These are phyloP conservation scores for Lepisosteus oculatus DNA, from an alignment of 2,113 vertebrate species.

Conservation along the genomic window DNA sequence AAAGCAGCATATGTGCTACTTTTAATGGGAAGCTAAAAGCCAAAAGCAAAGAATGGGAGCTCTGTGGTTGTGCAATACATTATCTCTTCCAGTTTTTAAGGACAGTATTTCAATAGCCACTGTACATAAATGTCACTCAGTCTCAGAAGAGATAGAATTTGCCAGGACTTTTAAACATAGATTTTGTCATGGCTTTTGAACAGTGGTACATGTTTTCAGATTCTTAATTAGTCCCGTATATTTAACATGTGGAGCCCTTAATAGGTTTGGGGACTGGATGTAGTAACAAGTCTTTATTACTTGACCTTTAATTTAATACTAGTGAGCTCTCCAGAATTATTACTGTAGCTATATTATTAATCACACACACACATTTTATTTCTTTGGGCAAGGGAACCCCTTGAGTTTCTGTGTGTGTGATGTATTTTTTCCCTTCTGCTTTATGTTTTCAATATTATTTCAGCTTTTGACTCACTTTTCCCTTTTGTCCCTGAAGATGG, in stretches of 20 bases:
- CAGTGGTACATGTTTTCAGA: conserved; percentile 40
- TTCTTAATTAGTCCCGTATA: conserved; percentile 52
- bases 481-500: neutral
- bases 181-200: conserved; percentile 35
- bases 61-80: too few species aligned
- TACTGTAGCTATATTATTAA: conserved; percentile 29
- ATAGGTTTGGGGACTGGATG: conserved; percentile 54
- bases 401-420: conserved; percentile 34
- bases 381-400: conserved; percentile 33
- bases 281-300: conserved; percentile 53
- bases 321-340: conserved; percentile 54
- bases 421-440: conserved; percentile 37
- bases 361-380: conserved; percentile 29
- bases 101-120: too few species aligned
- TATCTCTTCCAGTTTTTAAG: too few species aligned
- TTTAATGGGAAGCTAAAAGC: too few species aligned
- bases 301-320: conserved; percentile 63
- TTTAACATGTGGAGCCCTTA: conserved; percentile 57
- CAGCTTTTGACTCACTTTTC: neutral
- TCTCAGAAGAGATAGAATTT: neutral
- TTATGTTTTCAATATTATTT: conserved; percentile 19
- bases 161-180: neutral
- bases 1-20: too few species aligned
- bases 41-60: too few species aligned
- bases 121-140: neutral